Conservation (phyloP, 2,797 vertebrate species). For the Setipinna tenuifilis region DNA sequence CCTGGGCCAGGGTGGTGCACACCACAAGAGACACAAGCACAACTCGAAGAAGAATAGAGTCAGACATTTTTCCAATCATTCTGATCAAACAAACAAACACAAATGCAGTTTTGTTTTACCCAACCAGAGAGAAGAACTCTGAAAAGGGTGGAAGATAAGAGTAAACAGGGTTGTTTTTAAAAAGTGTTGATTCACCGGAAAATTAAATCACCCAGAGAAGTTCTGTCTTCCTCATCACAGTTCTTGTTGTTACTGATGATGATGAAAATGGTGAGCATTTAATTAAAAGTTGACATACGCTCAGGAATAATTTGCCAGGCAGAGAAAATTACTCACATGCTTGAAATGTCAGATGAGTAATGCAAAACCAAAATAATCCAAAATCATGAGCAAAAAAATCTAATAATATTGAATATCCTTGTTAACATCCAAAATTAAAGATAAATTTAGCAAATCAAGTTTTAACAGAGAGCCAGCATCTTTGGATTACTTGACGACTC, state of each 20-base stretch:
- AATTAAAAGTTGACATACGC: neutral
- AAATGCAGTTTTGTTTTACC: neutral
- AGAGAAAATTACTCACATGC: constrained; percentile 4
- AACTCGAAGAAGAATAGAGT: constrained; percentile 43
- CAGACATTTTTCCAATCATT: neutral
- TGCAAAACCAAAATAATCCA: neutral
- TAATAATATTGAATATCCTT: neutral
- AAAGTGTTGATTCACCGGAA: neutral
- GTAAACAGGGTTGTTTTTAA: neutral
- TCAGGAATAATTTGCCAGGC: constrained; percentile 4
- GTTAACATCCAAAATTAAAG: constrained; percentile 3
- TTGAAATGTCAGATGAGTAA: constrained; percentile 20
- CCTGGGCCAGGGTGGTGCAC: constrained; percentile 64
- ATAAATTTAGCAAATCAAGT: neutral
- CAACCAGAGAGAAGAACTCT: neutral
- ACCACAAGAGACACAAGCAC: constrained; percentile 56
- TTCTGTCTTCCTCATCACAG: neutral
- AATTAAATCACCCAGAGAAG: neutral
- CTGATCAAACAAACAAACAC: neutral
- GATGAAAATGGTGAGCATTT: constrained; percentile 7
- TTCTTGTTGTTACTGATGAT: neutral
- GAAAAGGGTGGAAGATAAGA: neutral
- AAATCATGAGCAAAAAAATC: neutral
- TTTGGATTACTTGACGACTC: constrained; percentile 8
- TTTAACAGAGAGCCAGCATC: neutral